Evolutionary conservation across 2,888 invertebrate species (phyloP).

Genomic region (Yponomeuta malinellus): DNA sequence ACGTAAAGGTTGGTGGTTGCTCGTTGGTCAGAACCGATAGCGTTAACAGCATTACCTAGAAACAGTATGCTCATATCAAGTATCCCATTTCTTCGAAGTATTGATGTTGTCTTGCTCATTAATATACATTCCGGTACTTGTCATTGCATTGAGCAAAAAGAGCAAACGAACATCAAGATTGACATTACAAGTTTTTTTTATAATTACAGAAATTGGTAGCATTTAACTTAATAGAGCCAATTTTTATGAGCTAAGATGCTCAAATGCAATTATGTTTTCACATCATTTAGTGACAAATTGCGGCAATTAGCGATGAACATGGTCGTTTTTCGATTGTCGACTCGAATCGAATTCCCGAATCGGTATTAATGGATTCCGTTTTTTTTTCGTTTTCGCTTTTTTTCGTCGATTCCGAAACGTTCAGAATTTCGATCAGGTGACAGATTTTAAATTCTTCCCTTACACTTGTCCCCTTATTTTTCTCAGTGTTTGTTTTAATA

Average conservation of each 20-base stretch:
- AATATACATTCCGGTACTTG: neutral
- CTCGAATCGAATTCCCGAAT: slow-evolving; percentile 54
- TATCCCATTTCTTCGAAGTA: neutral
- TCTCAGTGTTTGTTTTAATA: slow-evolving; percentile 57
- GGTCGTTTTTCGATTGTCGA: slow-evolving; percentile 34
- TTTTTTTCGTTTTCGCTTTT: slow-evolving; percentile 54
- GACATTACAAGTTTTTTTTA: neutral
- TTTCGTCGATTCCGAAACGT: slow-evolving; percentile 46
- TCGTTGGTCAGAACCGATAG: neutral
- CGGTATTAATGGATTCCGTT: slow-evolving; percentile 61
- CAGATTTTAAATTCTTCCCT: slow-evolving; percentile 73
- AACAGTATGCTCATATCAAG: neutral
- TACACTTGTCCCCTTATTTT: slow-evolving; percentile 64
- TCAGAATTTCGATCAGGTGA: slow-evolving; percentile 69
- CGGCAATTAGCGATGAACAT: slow-evolving; percentile 41
- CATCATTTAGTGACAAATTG: slow-evolving; percentile 42
- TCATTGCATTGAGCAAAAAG: neutral
- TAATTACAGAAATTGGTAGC: neutral
- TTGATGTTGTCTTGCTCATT: neutral
- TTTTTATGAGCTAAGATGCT: neutral
- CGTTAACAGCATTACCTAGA: neutral
- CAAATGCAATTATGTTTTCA: slow-evolving; percentile 16
- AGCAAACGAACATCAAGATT: neutral
- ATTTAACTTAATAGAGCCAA: neutral
- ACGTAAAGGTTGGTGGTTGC: neutral